These are phyloP conservation scores for Paralichthys olivaceus DNA, from an alignment of 2,113 vertebrate genomes.

Conservation along the genomic window DNA sequence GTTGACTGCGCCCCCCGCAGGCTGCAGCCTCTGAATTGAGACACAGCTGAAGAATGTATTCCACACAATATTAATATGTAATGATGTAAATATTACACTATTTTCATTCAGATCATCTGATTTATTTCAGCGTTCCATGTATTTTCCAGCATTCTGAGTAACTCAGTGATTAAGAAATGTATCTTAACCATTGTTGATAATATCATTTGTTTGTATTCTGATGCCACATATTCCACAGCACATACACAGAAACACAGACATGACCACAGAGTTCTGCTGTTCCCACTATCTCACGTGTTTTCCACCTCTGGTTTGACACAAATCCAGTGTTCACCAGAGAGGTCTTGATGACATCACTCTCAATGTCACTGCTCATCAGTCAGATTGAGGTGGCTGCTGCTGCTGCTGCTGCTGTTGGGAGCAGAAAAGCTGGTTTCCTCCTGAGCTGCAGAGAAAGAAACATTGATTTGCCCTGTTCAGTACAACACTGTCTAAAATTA, in stretches of 20 bases:
- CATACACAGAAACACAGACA: background rate
- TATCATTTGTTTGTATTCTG: too few relatives aligned
- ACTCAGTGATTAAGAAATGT: too few relatives aligned
- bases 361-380: conserved; percentile 19
- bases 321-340: conserved; percentile 34
- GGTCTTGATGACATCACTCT: conserved; percentile 16
- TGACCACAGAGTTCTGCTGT: background rate
- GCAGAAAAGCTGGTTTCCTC: conserved; percentile 57
- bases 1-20: too few relatives aligned
- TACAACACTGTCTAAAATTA: conserved; percentile 68
- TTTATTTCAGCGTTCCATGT: too few relatives aligned
- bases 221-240: background rate
- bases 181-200: too few relatives aligned
- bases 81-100: too few relatives aligned
- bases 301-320: background rate
- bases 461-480: conserved; percentile 72
- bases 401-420: conserved; percentile 33
- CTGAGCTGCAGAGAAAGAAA: conserved; percentile 69
- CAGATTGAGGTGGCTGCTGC: conserved; percentile 43
- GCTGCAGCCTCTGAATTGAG: too few relatives aligned
- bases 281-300: background rate
- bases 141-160: too few relatives aligned
- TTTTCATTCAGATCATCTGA: too few relatives aligned
- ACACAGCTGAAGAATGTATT: too few relatives aligned
- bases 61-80: too few relatives aligned